Evolutionary conservation across 2,888 invertebrate genomes (phyloP), one percentile per base, ranked within the genome.

Genomic region (Cryptocheilus praepositus): DNA sequence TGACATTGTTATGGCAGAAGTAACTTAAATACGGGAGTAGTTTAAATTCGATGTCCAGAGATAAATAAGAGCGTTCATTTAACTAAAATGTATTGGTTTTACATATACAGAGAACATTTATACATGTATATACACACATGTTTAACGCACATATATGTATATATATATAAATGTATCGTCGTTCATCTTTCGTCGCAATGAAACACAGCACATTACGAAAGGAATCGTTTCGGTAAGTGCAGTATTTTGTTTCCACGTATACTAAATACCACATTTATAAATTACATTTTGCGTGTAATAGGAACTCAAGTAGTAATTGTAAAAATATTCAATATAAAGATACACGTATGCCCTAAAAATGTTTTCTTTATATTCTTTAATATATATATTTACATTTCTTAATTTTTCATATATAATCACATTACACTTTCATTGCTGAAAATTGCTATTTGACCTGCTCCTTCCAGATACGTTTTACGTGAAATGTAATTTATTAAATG

Each of bases 241-340:
- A 36, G 61, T 63, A 71, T 62, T 58, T 36, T 61, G 75, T 79
- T 77, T 77, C 79, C 79, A 72, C 75, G 70, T 70, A 60, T 71
- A 77, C 77, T 79, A 79, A 61, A 79, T 75, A 79, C 66, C 70
- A 75, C 77, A 79, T 79, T 79, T 77, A 79, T 75, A 79, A 79
- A 61, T 75, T 71, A 66, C 67, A 64, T 43, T 51, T 65, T 56
- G 60, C 61, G 19, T 70, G 49, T 68, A 65, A 72, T 77, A 79
- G 79, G 79, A 79, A 79, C 79, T 79, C 62, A 77, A 77, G 64
- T 45, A 65, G 71, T 56, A 71, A 76, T 68, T 63, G 68, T 75
- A 69, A 77, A 74, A 75, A 67, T 70, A 71, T 70, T 61, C 46
- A 79, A 79, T 73, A 71, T 36, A 77, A 77, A 68, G 69, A 67